These are phyloP conservation scores for Turritopsis rubra DNA, from an alignment of 30 jellyfish, hydroid and myxozoan genomes.

Conservation along the genomic window DNA sequence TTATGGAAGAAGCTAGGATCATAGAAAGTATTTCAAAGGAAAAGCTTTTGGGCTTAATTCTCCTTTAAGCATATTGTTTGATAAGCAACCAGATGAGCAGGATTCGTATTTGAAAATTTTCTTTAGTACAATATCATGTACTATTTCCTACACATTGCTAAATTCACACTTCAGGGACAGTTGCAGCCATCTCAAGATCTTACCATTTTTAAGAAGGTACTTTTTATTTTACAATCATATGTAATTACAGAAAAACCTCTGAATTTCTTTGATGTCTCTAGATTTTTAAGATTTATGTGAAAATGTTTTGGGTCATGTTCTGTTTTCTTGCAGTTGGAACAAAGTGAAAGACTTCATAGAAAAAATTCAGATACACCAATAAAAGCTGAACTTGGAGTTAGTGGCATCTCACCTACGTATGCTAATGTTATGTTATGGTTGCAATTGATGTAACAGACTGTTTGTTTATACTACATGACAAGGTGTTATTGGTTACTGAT, in stretches of 20 bases:
- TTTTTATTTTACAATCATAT: not conserved
- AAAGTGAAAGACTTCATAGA: conserved; percentile 12
- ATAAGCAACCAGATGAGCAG: no score
- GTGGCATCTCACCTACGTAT: conserved; percentile 25
- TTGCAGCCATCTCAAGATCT: conserved; percentile 73
- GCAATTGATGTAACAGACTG: no score
- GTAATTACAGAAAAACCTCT: no score
- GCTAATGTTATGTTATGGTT: not conserved
- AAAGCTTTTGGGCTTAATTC: no score
- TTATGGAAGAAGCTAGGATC: no score
- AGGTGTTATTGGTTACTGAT: not conserved
- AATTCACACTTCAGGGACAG: conserved; percentile 29
- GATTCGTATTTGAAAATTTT: not conserved
- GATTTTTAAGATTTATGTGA: no score
- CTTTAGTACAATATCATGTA: not conserved
- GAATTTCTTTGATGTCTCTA: no score
- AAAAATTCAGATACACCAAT: conserved; percentile 21
- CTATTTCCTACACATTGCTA: not conserved
- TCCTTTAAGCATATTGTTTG: no score
- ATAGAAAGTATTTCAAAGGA: no score
- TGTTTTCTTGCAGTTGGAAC: conserved; percentile 14
- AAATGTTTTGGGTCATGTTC: not conserved
- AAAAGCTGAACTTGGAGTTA: not conserved
- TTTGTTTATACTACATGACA: no score
- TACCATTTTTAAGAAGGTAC: conserved; percentile 69